Conservation (phyloP, 2,888 invertebrate genomes). For the Dascillus cervinus region DNA sequence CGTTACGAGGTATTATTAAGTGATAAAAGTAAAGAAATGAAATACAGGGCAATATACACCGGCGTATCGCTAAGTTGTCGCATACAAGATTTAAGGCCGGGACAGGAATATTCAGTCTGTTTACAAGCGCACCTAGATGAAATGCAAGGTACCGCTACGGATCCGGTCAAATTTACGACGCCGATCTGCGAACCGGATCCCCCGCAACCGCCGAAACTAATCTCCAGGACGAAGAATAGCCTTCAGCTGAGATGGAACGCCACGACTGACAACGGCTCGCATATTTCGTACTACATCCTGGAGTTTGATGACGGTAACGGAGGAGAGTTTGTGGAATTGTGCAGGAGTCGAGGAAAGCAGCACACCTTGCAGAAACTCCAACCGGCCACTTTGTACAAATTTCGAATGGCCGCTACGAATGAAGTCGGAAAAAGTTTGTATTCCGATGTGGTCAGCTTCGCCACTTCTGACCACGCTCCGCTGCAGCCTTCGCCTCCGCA, state of each 20-base stretch:
- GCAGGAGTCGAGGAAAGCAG: constrained; percentile 66
- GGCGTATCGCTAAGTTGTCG: constrained; percentile 70
- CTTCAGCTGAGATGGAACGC: constrained; percentile 65
- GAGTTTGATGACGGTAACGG: constrained; percentile 69
- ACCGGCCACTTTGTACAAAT: constrained; percentile 72
- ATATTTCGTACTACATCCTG: constrained; percentile 66
- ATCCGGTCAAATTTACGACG: constrained; percentile 73
- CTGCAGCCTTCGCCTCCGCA: constrained; percentile 69
- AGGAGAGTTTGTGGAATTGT: constrained; percentile 63
- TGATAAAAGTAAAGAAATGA: constrained; percentile 69
- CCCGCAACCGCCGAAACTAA: constrained; percentile 64
- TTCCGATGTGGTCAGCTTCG: constrained; percentile 59
- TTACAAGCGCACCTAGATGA: constrained; percentile 71
- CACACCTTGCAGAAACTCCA: constrained; percentile 67
- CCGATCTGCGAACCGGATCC: constrained; percentile 73
- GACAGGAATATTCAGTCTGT: constrained; percentile 80
- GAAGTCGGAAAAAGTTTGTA: constrained; percentile 68
- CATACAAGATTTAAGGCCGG: constrained; percentile 78
- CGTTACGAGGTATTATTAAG: constrained; percentile 76
- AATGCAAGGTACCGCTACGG: constrained; percentile 66
- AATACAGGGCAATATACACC: constrained; percentile 78
- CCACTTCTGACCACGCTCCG: constrained; percentile 76
- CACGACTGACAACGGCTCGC: constrained; percentile 72
- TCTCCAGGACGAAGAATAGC: constrained; percentile 62
- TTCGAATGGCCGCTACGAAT: constrained; percentile 78